phyloP scores from a whole-genome alignment of 2,113 vertebrate genomes.

The Abramis brama region DNA sequence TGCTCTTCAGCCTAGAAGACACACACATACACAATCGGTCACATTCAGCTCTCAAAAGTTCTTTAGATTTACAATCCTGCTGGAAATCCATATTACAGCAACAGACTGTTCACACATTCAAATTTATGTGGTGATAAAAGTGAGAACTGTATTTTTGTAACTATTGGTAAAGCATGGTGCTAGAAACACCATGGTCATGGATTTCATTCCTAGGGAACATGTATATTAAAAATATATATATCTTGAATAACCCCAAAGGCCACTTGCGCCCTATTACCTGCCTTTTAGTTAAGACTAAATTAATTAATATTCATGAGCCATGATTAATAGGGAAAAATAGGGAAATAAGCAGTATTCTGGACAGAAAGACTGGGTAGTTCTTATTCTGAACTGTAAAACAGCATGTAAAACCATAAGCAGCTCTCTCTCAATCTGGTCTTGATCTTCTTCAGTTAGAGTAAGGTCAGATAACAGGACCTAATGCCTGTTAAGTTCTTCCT shows the following conservation, averaged over 20 bases:
- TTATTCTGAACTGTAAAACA: not conserved
- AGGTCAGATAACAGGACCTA: constrained; percentile 15
- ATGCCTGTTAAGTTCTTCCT: constrained; percentile 27
- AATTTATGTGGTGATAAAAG: not conserved
- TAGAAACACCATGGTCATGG: not conserved
- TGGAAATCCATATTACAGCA: not conserved
- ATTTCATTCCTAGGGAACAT: not conserved
- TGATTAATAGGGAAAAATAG: not conserved
- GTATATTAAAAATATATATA: not conserved
- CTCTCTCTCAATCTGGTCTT: not conserved
- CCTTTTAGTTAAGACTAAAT: not conserved
- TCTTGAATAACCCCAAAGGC: not conserved
- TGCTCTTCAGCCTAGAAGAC: constrained; percentile 65
- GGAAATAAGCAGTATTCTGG: not conserved
- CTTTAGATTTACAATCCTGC: not conserved
- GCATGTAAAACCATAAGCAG: not conserved
- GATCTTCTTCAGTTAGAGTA: not conserved
- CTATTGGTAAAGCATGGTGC: not conserved
- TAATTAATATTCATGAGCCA: constrained; percentile 1
- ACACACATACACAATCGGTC: not conserved
- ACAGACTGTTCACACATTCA: not conserved
- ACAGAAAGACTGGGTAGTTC: not conserved
- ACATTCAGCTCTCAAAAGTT: not conserved
- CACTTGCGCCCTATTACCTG: not conserved
- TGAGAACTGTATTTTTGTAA: not conserved